Evolutionary conservation across 2,888 invertebrate genomes (phyloP).

Genomic region (Aphodius granarius): DNA sequence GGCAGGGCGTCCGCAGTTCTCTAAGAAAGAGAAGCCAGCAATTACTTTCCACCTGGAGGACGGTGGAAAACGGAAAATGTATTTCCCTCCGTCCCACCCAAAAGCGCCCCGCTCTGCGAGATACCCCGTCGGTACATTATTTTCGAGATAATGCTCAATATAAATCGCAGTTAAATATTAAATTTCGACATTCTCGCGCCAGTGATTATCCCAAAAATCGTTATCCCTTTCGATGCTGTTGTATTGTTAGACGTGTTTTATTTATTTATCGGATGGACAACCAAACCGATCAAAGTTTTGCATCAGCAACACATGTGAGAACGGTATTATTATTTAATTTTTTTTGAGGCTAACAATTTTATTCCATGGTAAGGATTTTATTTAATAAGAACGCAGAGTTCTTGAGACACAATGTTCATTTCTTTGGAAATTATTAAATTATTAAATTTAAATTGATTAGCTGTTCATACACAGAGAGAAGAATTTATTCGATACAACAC

Average conservation of each 20-base stretch:
- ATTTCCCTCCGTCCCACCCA: background rate
- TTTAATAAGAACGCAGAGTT: too few species aligned
- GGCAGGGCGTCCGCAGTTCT: background rate
- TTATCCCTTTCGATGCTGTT: background rate
- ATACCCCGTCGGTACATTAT: background rate
- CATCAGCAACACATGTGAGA: too few species aligned
- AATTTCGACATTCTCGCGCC: constrained; percentile 9
- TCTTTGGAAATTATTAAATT: too few species aligned
- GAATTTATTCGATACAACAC: too few species aligned
- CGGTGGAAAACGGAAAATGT: background rate
- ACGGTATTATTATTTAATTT: too few species aligned
- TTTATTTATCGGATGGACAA: background rate
- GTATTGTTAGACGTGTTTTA: background rate
- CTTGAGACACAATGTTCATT: too few species aligned
- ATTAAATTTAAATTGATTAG: too few species aligned
- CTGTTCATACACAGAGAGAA: too few species aligned
- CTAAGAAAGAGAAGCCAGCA: background rate
- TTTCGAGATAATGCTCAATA: constrained; percentile 25
- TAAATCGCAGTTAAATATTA: constrained; percentile 26
- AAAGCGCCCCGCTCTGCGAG: background rate
- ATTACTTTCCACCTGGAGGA: background rate
- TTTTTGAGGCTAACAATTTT: too few species aligned
- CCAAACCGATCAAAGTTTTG: too few species aligned
- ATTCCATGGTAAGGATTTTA: too few species aligned
- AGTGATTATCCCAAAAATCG: background rate